Conservation (phyloP, 2,888 invertebrate species). For the Thysanoteuthis rhombus region DNA sequence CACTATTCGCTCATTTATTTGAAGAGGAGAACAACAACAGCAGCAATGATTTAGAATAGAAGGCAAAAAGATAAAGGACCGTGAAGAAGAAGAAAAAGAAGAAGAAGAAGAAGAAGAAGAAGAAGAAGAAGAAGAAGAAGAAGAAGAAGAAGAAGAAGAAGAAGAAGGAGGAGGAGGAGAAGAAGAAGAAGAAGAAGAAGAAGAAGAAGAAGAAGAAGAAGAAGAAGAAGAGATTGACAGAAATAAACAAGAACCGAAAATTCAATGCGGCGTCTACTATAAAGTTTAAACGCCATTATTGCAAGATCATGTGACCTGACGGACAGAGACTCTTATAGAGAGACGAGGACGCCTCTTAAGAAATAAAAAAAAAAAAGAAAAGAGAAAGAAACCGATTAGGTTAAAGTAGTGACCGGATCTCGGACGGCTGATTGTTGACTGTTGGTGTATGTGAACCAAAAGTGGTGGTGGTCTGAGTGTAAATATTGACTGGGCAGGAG, state of each 20-base stretch:
- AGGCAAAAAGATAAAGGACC: not conserved
- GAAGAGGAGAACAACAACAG: too few relatives aligned
- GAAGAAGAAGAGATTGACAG: not conserved
- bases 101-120: not conserved
- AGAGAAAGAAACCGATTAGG: not conserved
- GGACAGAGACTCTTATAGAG: too few relatives aligned
- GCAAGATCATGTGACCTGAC: too few relatives aligned
- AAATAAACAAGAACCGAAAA: too few relatives aligned
- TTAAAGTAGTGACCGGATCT: too few relatives aligned
- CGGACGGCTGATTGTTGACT: too few relatives aligned
- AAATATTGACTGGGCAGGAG: too few relatives aligned
- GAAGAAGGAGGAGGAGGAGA: not conserved
- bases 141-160: not conserved
- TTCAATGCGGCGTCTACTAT: too few relatives aligned
- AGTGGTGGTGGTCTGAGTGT: too few relatives aligned
- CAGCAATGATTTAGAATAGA: not conserved
- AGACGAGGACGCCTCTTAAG: not conserved
- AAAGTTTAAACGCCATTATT: too few relatives aligned
- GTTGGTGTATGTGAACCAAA: too few relatives aligned
- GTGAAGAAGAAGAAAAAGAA: not conserved
- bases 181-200: not conserved
- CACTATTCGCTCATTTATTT: too few relatives aligned
- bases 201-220: not conserved
- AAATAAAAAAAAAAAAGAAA: not conserved
- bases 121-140: not conserved